These are phyloP conservation scores for Heteropelma amictum DNA, from an alignment of 2,888 invertebrate species.

Conservation along the genomic window DNA sequence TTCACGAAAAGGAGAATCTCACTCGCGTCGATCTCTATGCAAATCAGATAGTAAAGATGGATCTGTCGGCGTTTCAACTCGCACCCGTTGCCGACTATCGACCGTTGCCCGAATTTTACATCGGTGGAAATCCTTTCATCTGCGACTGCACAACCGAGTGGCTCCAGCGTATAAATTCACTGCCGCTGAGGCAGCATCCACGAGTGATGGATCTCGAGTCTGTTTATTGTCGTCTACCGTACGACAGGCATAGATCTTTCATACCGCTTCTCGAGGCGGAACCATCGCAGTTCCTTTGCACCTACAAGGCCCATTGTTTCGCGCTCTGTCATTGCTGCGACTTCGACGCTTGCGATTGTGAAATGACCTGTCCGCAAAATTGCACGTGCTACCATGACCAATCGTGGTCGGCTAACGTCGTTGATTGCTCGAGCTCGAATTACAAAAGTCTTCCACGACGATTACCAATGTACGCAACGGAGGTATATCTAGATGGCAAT, in stretches of 20 bases:
- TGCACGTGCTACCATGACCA: constrained; percentile 97
- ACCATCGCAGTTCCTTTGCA: constrained; percentile 93
- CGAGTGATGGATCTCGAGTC: constrained; percentile 93
- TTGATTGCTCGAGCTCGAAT: constrained; percentile 91
- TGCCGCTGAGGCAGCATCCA: constrained; percentile 92
- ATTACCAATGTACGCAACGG: constrained; percentile 97
- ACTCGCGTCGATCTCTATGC: constrained; percentile 95
- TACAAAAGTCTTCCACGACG: constrained; percentile 91
- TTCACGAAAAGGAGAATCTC: constrained; percentile 92
- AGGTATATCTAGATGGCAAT: constrained; percentile 95
- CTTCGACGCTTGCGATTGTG: constrained; percentile 98
- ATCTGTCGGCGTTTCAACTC: constrained; percentile 91
- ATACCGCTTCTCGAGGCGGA: constrained; percentile 92
- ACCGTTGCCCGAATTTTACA: constrained; percentile 92
- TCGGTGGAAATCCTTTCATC: constrained; percentile 95
- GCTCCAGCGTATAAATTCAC: constrained; percentile 93
- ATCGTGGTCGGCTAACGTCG: constrained; percentile 95
- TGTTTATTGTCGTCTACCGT: constrained; percentile 92
- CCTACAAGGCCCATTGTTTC: constrained; percentile 95
- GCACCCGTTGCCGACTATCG: constrained; percentile 88
- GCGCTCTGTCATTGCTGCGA: constrained; percentile 95
- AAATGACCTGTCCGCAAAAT: constrained; percentile 96
- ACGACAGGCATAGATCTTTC: constrained; percentile 90
- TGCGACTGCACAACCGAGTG: constrained; percentile 98
- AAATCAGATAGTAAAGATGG: constrained; percentile 93